Percentiles rank a stretch among this genome's conserved stretches.
Evolutionary conservation across 2,113 vertebrate species (phyloP).

Genomic region (Hydrolagus affinis): DNA sequence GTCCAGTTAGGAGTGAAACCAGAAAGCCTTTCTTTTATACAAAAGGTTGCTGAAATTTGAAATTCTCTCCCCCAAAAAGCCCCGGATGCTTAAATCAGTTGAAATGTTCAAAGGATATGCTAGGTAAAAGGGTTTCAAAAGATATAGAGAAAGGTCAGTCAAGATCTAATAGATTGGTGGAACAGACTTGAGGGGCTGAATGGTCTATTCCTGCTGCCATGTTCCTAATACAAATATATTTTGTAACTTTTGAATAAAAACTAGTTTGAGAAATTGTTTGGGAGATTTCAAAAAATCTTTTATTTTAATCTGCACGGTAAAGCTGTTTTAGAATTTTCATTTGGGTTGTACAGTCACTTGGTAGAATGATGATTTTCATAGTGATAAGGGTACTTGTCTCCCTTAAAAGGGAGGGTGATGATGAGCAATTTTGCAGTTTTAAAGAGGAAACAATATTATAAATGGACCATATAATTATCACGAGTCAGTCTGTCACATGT

Average conservation of each 20-base stretch:
- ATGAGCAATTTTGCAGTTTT: background rate
- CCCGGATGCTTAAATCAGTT: too few relatives aligned
- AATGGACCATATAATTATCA: background rate
- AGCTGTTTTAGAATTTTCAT: background rate
- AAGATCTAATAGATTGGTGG: too few relatives aligned
- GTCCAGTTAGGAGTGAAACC: too few relatives aligned
- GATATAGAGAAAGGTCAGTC: too few relatives aligned
- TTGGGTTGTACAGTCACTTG: background rate
- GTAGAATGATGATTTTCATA: background rate
- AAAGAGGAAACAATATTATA: background rate
- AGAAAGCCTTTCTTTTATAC: too few relatives aligned
- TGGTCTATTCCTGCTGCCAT: too few relatives aligned
- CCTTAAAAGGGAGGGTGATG: background rate
- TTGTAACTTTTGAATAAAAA: conserved; percentile 4
- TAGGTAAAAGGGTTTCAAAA: too few relatives aligned
- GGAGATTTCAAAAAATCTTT: too few relatives aligned
- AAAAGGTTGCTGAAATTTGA: too few relatives aligned
- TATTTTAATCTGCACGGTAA: background rate
- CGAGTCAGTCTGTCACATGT: background rate
- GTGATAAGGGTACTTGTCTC: background rate
- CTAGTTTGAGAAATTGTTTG: background rate
- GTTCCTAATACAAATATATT: background rate
- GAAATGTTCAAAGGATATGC: too few relatives aligned
- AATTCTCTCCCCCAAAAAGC: too few relatives aligned
- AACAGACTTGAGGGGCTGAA: too few relatives aligned